Percentiles rank a stretch among this genome's conserved stretches.
phyloP scores from a whole-genome alignment of 1,140 invertebrate species.

The Atta colombica region DNA sequence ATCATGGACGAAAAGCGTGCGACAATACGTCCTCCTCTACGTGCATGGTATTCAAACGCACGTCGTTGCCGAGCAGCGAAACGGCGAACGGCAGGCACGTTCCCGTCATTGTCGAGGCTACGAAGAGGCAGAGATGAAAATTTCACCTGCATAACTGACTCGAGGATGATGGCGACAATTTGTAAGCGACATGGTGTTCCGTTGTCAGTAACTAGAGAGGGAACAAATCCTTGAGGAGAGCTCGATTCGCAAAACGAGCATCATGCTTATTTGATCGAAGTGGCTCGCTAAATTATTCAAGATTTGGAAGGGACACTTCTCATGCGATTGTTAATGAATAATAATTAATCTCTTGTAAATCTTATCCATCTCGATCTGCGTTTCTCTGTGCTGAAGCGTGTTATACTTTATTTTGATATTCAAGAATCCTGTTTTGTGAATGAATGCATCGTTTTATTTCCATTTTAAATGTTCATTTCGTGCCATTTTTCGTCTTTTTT shows the following conservation, averaged over 20 bases:
- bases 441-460: not conserved
- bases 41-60: constrained; percentile 33
- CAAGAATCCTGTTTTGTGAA: not conserved
- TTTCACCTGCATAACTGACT: constrained; percentile 28
- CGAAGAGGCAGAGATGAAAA: constrained; percentile 3
- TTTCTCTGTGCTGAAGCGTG: not conserved
- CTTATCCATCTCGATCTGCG: too few species aligned
- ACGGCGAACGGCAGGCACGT: constrained; percentile 31
- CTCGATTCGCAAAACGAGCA: not conserved
- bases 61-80: not conserved
- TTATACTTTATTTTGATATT: not conserved
- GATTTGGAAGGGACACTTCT: not conserved
- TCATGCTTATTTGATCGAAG: not conserved
- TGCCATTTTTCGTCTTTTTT: not conserved
- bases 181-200: constrained; percentile 21
- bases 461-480: not conserved
- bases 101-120: constrained; percentile 4
- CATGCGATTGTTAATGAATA: not conserved
- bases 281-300: not conserved
- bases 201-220: not conserved
- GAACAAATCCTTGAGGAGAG: not conserved
- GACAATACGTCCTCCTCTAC: not conserved
- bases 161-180: constrained; percentile 27
- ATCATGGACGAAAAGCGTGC: constrained; percentile 39
- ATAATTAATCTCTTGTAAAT: not conserved